phyloP scores from a whole-genome alignment of 2,113 vertebrate genomes.

The Ptilorrhoa leucosticta region DNA sequence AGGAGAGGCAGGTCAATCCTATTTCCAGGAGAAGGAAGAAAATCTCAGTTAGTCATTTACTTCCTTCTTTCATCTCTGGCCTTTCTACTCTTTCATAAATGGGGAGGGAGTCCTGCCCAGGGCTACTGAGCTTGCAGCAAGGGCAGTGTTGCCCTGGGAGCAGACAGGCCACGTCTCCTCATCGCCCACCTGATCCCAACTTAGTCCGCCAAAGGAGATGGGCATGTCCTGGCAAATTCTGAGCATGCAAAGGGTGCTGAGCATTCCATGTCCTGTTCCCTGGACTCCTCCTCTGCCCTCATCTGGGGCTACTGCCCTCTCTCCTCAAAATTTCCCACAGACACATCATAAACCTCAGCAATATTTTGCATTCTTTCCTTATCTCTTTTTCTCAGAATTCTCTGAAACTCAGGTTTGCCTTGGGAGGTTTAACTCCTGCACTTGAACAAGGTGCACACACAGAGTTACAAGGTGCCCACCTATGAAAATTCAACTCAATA shows the following conservation, averaged over 20 bases:
- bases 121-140: background rate
- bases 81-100: background rate
- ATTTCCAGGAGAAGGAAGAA: background rate
- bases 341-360: background rate
- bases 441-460: background rate
- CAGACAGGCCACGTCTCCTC: background rate
- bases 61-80: background rate
- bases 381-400: background rate
- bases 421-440: background rate
- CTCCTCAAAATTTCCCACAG: background rate
- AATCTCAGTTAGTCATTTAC: background rate
- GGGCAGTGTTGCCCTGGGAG: background rate
- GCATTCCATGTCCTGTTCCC: background rate
- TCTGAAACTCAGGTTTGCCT: background rate
- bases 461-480: background rate
- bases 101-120: background rate
- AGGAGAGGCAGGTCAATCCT: background rate
- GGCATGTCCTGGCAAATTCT: background rate
- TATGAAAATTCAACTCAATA: background rate
- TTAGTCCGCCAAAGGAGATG: background rate
- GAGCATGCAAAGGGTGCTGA: background rate
- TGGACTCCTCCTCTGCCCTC: background rate
- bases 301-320: background rate
- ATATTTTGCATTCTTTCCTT: background rate
- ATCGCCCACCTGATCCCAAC: fast-evolving